phyloP scores from a whole-genome alignment of 2,113 vertebrate genomes.

The Tichodroma muraria region DNA sequence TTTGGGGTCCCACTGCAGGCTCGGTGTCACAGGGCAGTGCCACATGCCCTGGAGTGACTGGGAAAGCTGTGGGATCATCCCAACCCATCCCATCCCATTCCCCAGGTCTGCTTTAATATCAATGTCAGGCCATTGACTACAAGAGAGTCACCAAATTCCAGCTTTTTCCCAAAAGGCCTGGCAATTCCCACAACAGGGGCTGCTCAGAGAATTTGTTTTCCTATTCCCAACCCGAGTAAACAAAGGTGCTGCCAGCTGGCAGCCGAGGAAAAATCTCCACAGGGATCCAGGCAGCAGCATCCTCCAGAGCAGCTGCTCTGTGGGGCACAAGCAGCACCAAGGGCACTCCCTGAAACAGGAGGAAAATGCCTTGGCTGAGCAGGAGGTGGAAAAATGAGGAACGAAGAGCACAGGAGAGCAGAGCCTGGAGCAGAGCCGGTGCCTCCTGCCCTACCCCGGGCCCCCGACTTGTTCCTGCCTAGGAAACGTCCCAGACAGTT shows the following conservation, averaged over 20 bases:
- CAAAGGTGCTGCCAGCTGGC: neutral
- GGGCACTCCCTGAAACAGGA: neutral
- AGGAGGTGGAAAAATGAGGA: neutral
- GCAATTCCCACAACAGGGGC: neutral
- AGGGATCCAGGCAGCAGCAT: neutral
- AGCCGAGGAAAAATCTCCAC: accelerated
- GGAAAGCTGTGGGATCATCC: neutral
- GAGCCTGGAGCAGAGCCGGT: neutral
- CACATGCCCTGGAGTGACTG: neutral
- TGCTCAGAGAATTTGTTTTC: neutral
- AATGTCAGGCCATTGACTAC: neutral
- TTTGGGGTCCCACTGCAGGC: neutral
- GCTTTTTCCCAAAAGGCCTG: neutral
- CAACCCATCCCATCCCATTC: neutral
- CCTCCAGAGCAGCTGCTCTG: neutral
- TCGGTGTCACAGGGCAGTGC: neutral
- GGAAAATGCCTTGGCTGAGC: neutral
- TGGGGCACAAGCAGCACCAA: neutral
- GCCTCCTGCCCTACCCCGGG: neutral
- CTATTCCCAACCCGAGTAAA: neutral
- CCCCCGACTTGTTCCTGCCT: neutral
- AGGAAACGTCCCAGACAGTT: neutral
- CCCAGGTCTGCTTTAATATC: neutral
- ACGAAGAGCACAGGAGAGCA: neutral
- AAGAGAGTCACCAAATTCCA: neutral